phyloP scores from a whole-genome alignment of 2,888 invertebrate species.

The Drosophila neonasuta region DNA sequence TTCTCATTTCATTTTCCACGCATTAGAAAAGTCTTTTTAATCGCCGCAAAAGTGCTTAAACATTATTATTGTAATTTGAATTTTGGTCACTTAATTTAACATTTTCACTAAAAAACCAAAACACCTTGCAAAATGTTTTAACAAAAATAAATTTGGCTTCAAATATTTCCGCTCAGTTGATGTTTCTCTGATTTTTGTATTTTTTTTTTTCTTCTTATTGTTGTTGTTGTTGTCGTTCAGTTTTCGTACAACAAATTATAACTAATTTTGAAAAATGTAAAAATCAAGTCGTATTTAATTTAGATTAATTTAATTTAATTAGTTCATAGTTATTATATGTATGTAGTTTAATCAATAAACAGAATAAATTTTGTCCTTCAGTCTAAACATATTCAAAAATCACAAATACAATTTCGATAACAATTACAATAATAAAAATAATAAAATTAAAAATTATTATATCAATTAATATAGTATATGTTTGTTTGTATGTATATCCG shows the following conservation, averaged over 20 bases:
- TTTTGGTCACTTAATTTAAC: slow-evolving; percentile 55
- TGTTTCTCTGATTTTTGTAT: slow-evolving; percentile 15
- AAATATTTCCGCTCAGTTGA: slow-evolving; percentile 54
- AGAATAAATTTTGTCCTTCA: slow-evolving; percentile 75
- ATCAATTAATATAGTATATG: slow-evolving; percentile 53
- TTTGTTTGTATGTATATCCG: slow-evolving; percentile 24
- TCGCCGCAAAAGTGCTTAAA: slow-evolving; percentile 78
- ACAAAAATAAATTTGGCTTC: slow-evolving; percentile 58
- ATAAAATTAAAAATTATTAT: slow-evolving; percentile 67
- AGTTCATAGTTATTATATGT: slow-evolving; percentile 50
- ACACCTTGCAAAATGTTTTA: slow-evolving; percentile 43
- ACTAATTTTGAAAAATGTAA: slow-evolving; percentile 54
- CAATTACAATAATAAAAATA: slow-evolving; percentile 77
- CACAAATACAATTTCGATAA: slow-evolving; percentile 78
- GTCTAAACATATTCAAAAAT: slow-evolving; percentile 78
- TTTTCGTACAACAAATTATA: slow-evolving; percentile 49
- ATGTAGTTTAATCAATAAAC: slow-evolving; percentile 59
- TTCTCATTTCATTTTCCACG: slow-evolving; percentile 49
- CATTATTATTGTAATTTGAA: slow-evolving; percentile 67
- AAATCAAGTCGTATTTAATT: slow-evolving; percentile 51
- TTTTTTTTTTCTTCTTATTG: slow-evolving; percentile 22
- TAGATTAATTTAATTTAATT: slow-evolving; percentile 63
- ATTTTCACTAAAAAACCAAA: slow-evolving; percentile 55
- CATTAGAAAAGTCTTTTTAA: slow-evolving; percentile 71
- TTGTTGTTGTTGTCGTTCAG: slow-evolving; percentile 16